phyloP scores from a whole-genome alignment of 2,797 vertebrate genomes.

The Macropodus opercularis region DNA sequence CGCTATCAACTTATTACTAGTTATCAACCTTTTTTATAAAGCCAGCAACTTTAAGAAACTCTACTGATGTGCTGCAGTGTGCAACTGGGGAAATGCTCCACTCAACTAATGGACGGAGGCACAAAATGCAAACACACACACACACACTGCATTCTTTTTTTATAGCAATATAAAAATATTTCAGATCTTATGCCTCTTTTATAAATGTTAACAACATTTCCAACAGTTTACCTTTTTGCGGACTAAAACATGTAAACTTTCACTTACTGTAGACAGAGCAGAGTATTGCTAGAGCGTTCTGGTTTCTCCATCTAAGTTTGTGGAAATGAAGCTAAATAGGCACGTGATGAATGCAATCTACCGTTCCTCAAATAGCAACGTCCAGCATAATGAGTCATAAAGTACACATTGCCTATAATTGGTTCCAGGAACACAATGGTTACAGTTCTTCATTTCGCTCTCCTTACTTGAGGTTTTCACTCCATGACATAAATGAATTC shows the following conservation, averaged over 20 bases:
- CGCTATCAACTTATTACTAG: constrained; percentile 7
- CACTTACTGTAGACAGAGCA: not conserved
- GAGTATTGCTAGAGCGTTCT: not conserved
- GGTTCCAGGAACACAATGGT: constrained; percentile 4
- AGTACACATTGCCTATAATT: not conserved
- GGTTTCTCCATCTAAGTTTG: constrained; percentile 7
- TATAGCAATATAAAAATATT: not conserved
- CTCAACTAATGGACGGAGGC: constrained; percentile 14
- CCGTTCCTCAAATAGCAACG: constrained; percentile 7
- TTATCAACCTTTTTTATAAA: not conserved
- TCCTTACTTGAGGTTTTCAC: not conserved
- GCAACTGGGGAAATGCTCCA: constrained; percentile 11
- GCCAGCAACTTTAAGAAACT: not conserved
- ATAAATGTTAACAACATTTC: not conserved
- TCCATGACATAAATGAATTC: too few relatives aligned
- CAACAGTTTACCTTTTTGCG: not conserved
- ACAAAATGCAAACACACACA: not conserved
- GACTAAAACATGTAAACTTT: too few relatives aligned
- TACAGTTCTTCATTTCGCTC: not conserved
- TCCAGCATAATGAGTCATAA: constrained; percentile 21
- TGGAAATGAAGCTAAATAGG: constrained; percentile 19
- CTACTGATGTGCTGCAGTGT: not conserved
- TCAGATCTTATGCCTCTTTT: not conserved
- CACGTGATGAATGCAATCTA: not conserved
- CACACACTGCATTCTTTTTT: too few relatives aligned